Percentiles rank a stretch among this genome's conserved stretches.
Conservation (phyloP, 2,797 vertebrate genomes). For the Clarias laeviceps region DNA sequence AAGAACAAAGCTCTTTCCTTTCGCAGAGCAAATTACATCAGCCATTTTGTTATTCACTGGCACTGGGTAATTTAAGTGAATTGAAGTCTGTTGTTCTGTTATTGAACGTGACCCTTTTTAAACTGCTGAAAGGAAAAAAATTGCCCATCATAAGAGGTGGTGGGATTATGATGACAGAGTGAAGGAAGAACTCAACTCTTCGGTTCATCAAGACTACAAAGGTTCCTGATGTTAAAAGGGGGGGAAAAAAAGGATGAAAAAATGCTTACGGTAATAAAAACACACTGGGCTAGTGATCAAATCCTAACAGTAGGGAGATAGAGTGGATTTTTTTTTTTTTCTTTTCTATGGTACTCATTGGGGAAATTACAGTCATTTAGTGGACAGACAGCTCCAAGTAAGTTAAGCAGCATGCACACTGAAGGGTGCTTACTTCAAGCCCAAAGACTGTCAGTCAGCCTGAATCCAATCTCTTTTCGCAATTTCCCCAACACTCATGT, state of each 20-base stretch:
- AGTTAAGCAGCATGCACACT: constrained; percentile 10
- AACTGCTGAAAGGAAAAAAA: constrained; percentile 14
- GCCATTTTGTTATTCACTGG: constrained; percentile 8
- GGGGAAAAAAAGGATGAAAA: neutral
- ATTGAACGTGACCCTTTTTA: constrained; percentile 21
- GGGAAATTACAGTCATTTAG: constrained; percentile 58
- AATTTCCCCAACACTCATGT: constrained; percentile 22
- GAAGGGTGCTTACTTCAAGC: neutral
- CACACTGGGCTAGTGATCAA: constrained; percentile 7
- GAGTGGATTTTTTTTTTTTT: neutral
- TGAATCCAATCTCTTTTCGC: constrained; percentile 15
- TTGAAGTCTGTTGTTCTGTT: constrained; percentile 19
- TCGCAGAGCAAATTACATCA: constrained; percentile 10
- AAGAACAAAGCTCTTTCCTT: neutral
- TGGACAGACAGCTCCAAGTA: constrained; percentile 22
- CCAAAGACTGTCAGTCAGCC: constrained; percentile 27
- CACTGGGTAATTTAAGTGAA: constrained; percentile 2
- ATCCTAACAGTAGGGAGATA: constrained; percentile 19
- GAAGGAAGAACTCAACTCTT: neutral
- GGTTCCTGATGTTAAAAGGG: constrained; percentile 6
- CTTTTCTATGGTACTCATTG: constrained; percentile 20
- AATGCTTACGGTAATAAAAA: neutral
- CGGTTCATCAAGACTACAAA: constrained; percentile 11
- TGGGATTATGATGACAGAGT: constrained; percentile 22
- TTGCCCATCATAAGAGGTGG: constrained; percentile 4